Conservation (phyloP, 2,113 vertebrate species). For the Galeopterus variegatus region DNA sequence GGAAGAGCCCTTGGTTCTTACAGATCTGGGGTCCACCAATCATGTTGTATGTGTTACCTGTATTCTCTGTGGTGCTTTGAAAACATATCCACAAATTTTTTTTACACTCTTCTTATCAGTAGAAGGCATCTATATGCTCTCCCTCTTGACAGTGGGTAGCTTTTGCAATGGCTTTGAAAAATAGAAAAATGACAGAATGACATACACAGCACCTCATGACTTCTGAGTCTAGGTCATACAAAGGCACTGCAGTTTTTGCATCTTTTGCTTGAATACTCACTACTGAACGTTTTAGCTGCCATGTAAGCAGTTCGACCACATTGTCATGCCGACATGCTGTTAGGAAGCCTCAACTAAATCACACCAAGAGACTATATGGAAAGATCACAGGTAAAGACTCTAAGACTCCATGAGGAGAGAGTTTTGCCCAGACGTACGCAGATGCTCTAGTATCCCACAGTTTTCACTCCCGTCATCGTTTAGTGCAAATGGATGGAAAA, state of each 20-base stretch:
- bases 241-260: background rate
- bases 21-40: background rate
- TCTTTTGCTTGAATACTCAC: background rate
- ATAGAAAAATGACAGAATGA: background rate
- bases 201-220: fast-evolving
- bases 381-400: background rate
- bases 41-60: background rate
- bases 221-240: background rate
- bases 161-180: background rate
- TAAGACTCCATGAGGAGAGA: background rate
- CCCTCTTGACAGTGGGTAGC: background rate
- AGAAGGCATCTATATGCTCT: background rate
- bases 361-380: background rate
- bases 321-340: background rate
- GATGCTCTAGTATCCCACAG: fast-evolving
- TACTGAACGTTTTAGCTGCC: background rate
- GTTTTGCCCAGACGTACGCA: background rate
- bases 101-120: background rate
- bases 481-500: background rate
- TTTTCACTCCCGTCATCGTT: background rate
- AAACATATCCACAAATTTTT: background rate
- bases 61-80: background rate
- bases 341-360: background rate
- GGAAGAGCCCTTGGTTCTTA: background rate
- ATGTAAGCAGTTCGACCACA: background rate